A percentile compares a stretch with the other conserved stretches of the same genome.
Evolutionary conservation across 2,113 vertebrate genomes (phyloP).

Genomic region (Ptilorrhoa leucosticta): DNA sequence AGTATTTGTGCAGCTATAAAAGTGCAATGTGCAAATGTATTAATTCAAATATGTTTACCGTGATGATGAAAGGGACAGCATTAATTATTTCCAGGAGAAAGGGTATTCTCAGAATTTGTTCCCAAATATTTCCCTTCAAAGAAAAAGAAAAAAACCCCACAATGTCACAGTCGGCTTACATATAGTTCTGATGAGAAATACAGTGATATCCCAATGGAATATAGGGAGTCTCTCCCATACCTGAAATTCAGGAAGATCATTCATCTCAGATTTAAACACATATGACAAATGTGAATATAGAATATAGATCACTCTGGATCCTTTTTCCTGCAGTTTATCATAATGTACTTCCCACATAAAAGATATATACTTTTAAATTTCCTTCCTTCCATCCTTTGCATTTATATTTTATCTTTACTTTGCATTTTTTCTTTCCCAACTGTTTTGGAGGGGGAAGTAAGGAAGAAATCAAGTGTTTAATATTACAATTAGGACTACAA

Average conservation of each 20-base stretch:
- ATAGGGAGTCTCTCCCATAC: background rate
- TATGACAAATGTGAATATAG: background rate
- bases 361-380: background rate
- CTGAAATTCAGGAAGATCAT: background rate
- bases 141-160: background rate
- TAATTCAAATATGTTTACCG: slow-evolving; percentile 67
- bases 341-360: background rate
- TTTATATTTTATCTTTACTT: background rate
- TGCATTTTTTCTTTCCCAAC: background rate
- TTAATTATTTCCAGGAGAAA: slow-evolving; percentile 86
- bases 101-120: slow-evolving; percentile 82
- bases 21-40: background rate
- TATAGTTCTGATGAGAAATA: background rate
- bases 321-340: background rate
- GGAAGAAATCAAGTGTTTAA: background rate
- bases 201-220: background rate
- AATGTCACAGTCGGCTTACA: background rate
- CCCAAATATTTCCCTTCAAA: slow-evolving; percentile 85
- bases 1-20: background rate
- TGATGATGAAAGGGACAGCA: slow-evolving; percentile 84
- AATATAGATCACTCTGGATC: background rate
- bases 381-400: background rate
- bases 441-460: background rate
- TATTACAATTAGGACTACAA: background rate
- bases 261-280: background rate